Conservation (phyloP, 2,888 invertebrate genomes). For the Dolomedes plantarius region DNA sequence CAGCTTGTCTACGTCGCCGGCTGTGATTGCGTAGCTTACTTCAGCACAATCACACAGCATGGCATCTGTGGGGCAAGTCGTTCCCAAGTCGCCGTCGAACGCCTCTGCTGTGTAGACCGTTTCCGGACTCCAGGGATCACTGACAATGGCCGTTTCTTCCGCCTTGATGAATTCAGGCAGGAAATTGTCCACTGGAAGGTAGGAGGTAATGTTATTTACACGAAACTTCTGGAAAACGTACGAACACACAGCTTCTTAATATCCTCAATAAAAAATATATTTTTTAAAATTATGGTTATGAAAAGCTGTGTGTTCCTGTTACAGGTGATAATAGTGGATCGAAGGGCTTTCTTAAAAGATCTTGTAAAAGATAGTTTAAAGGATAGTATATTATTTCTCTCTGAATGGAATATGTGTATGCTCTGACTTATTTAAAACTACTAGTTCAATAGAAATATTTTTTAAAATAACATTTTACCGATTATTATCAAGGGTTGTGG, state of each 20-base stretch:
- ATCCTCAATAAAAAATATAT: not conserved
- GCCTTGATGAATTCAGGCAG: conserved; percentile 53
- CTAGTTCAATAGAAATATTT: too few relatives aligned
- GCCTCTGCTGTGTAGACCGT: conserved; percentile 64
- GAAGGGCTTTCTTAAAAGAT: too few relatives aligned
- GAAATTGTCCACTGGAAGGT: conserved; percentile 46
- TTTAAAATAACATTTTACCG: too few relatives aligned
- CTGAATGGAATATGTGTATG: too few relatives aligned
- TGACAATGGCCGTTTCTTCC: conserved; percentile 55
- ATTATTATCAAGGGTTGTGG: too few relatives aligned
- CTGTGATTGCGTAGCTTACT: conserved; percentile 46
- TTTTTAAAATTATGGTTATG: not conserved
- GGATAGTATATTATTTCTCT: too few relatives aligned
- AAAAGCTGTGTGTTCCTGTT: too few relatives aligned
- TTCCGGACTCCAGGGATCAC: conserved; percentile 59
- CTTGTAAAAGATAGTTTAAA: too few relatives aligned
- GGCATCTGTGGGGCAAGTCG: conserved; percentile 37
- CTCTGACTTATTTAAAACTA: too few relatives aligned
- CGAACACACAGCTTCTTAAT: not conserved
- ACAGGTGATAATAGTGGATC: too few relatives aligned
- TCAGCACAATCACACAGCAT: conserved; percentile 69
- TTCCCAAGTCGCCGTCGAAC: conserved; percentile 58
- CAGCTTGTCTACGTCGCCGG: conserved; percentile 30
- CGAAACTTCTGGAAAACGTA: conserved; percentile 1
- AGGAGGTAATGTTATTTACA: too few relatives aligned